These are phyloP conservation scores for Pristionchus exspectatus DNA, from an alignment of 2,888 invertebrate species.

Conservation along the genomic window DNA sequence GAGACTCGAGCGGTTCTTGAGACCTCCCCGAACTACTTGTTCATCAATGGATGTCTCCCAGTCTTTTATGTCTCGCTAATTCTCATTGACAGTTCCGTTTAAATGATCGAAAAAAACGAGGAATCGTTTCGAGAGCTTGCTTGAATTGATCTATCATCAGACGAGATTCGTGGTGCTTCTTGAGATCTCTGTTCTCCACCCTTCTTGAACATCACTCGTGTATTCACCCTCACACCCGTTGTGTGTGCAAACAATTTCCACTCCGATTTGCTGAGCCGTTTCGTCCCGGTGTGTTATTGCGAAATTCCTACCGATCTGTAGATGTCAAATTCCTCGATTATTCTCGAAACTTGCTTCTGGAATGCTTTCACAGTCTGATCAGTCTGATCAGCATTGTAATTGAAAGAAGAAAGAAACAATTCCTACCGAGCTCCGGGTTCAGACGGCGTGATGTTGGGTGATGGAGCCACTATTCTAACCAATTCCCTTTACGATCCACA, in stretches of 20 bases:
- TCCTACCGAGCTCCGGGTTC: not conserved
- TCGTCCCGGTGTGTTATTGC: not conserved
- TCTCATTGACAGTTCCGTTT: too few species aligned
- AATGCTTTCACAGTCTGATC: too few species aligned
- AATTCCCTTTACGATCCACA: conserved; percentile 27
- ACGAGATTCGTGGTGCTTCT: too few species aligned
- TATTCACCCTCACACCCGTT: not conserved
- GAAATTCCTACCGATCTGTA: not conserved
- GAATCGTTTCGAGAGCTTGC: too few species aligned
- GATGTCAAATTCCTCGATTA: not conserved
- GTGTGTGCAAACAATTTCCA: not conserved
- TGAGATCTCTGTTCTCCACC: not conserved
- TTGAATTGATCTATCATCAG: not conserved
- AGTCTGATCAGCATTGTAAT: too few species aligned
- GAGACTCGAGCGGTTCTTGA: too few species aligned
- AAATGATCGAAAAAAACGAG: too few species aligned
- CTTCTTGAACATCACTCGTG: not conserved
- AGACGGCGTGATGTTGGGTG: not conserved
- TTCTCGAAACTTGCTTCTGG: not conserved
- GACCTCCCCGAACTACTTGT: too few species aligned
- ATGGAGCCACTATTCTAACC: not conserved
- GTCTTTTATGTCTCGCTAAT: too few species aligned
- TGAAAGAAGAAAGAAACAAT: not conserved
- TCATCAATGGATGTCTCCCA: too few species aligned
- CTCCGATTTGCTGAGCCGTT: not conserved